Percentiles rank a stretch among this genome's conserved stretches.
Conservation (phyloP, 2,888 invertebrate genomes). For the Galerucella pusilla region DNA sequence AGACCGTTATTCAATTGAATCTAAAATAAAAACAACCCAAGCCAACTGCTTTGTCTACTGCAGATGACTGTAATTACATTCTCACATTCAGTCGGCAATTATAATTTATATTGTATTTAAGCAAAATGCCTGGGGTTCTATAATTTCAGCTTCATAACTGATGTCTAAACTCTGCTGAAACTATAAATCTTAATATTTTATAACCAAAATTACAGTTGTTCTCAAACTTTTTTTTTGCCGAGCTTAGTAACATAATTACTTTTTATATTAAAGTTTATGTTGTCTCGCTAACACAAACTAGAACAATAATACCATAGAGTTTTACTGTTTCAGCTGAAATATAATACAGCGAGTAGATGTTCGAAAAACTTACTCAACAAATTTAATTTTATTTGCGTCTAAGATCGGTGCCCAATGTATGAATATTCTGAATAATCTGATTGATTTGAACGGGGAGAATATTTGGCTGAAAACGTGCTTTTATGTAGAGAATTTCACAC, state of each 20-base stretch:
- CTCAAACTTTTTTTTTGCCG: conserved; percentile 3
- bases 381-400: conserved; percentile 20
- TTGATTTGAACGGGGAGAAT: too few relatives aligned
- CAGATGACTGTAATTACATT: too few relatives aligned
- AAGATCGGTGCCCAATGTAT: conserved; percentile 30
- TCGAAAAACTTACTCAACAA: conserved; percentile 8
- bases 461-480: too few relatives aligned
- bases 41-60: too few relatives aligned
- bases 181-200: conserved; percentile 3
- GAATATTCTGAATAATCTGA: conserved; percentile 22
- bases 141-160: not conserved
- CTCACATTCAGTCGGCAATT: too few relatives aligned
- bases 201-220: conserved; percentile 9
- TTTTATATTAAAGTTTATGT: conserved; percentile 18
- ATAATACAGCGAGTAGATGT: conserved; percentile 6
- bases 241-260: conserved; percentile 10
- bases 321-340: conserved; percentile 15
- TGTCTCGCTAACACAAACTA: conserved; percentile 10
- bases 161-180: not conserved
- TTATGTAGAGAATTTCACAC: too few relatives aligned
- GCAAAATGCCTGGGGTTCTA: not conserved
- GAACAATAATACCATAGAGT: conserved; percentile 16
- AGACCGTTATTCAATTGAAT: too few relatives aligned
- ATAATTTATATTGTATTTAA: not conserved
- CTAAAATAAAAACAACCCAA: too few relatives aligned